Percentiles rank a stretch among this genome's conserved stretches.
These are phyloP conservation scores for Xerus inauris DNA, from an alignment of 2,113 vertebrate genomes.

Conservation along the genomic window DNA sequence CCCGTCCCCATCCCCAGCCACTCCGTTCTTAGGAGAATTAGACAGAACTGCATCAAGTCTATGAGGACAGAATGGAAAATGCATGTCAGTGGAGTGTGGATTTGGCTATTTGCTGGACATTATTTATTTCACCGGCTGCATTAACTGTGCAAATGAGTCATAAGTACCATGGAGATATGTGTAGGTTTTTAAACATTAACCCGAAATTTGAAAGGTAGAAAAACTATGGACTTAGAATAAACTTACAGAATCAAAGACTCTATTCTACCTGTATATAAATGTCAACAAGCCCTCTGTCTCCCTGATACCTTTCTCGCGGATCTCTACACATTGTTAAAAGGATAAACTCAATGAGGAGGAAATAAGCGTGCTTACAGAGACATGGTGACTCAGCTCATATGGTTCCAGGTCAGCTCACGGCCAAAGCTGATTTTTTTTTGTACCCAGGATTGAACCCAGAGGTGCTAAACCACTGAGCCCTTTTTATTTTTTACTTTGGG, in stretches of 20 bases:
- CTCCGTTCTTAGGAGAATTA: neutral
- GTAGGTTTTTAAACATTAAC: constrained; percentile 32
- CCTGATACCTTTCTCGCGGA: neutral
- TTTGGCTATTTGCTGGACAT: neutral
- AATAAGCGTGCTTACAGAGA: neutral
- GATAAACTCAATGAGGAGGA: neutral
- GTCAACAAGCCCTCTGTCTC: neutral
- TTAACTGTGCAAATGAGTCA: neutral
- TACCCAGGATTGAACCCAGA: too few relatives aligned
- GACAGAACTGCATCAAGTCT: neutral
- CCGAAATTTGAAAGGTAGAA: neutral
- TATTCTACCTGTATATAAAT: neutral
- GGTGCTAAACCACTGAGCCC: too few relatives aligned
- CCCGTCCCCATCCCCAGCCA: neutral
- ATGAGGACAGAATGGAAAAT: neutral
- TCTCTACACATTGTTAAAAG: neutral
- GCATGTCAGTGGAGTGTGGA: neutral
- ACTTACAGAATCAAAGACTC: neutral
- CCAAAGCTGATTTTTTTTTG: neutral
- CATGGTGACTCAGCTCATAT: accelerated
- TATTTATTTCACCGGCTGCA: neutral
- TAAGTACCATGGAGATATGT: neutral
- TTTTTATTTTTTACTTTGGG: too few relatives aligned
- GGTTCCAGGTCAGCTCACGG: neutral
- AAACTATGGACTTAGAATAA: neutral